Conservation (phyloP, 2,797 vertebrate species). For the Oryzias dopingdopingensis region DNA sequence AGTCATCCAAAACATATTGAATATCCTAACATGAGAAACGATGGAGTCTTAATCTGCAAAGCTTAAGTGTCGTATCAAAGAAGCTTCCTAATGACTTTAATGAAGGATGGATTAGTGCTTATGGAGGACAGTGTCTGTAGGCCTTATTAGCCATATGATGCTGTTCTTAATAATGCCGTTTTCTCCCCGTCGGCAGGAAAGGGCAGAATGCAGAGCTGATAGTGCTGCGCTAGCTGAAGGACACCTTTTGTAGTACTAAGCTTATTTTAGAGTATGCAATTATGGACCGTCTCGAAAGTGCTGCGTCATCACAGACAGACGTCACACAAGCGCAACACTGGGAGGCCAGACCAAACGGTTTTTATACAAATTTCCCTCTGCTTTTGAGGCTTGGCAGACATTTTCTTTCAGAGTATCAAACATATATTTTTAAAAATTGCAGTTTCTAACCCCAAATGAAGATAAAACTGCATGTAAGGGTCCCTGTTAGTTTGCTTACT, state of each 20-base stretch:
- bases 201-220: slow-evolving; percentile 55
- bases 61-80: too few species aligned
- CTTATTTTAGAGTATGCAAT: slow-evolving; percentile 73
- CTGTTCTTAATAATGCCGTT: slow-evolving; percentile 49
- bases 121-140: background rate
- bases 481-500: too few species aligned
- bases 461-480: too few species aligned
- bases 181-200: slow-evolving; percentile 44
- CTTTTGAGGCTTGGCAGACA: background rate
- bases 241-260: slow-evolving; percentile 65
- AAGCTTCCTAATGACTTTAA: slow-evolving; percentile 26
- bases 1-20: too few species aligned
- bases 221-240: slow-evolving; percentile 57
- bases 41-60: too few species aligned
- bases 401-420: background rate
- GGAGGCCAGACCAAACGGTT: slow-evolving; percentile 18
- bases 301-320: slow-evolving; percentile 67
- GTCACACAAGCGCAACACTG: slow-evolving; percentile 51
- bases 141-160: slow-evolving; percentile 36
- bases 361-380: slow-evolving; percentile 10
- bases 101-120: slow-evolving; percentile 29
- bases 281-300: slow-evolving; percentile 64
- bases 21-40: too few species aligned
- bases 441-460: background rate
- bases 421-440: background rate